Conservation (phyloP, 2,113 vertebrate species). For the Neolamprologus toae region DNA sequence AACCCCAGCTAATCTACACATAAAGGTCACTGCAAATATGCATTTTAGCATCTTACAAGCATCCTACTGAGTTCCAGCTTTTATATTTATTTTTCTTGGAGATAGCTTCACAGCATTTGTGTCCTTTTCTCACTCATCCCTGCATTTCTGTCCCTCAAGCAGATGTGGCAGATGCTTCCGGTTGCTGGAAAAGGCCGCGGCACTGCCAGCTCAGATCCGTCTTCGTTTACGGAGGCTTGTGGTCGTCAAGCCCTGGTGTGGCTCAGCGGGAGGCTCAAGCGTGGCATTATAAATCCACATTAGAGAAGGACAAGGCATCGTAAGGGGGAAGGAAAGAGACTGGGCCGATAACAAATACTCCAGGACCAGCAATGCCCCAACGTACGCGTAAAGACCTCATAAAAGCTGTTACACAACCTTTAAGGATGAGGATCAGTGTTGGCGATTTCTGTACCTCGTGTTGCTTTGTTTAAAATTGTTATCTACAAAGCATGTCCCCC, state of each 20-base stretch:
- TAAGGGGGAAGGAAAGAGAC: not conserved
- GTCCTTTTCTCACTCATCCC: not conserved
- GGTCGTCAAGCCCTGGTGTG: slow-evolving; percentile 52
- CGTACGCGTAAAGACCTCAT: not conserved
- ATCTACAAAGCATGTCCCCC: not conserved
- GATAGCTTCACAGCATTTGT: not conserved
- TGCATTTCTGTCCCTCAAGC: slow-evolving; percentile 8
- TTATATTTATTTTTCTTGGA: not conserved
- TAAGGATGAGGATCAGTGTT: not conserved
- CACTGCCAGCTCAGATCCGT: slow-evolving; percentile 60
- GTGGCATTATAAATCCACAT: slow-evolving; percentile 64
- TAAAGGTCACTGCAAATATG: slow-evolving; percentile 12
- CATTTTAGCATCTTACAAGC: not conserved
- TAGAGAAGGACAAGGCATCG: slow-evolving; percentile 35
- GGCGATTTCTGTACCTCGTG: not conserved
- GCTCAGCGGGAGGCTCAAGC: slow-evolving; percentile 51
- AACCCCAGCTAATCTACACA: not conserved
- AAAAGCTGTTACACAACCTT: not conserved
- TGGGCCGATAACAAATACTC: not conserved
- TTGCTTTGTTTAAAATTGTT: not conserved
- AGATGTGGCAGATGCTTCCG: slow-evolving; percentile 22
- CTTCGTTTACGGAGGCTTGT: slow-evolving; percentile 53
- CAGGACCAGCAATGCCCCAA: not conserved
- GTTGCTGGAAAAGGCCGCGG: not conserved
- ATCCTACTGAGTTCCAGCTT: not conserved